A percentile compares a stretch with the other conserved stretches of the same genome.
phyloP scores from a whole-genome alignment of 2,888 invertebrate genomes.

The Tillus elongatus region DNA sequence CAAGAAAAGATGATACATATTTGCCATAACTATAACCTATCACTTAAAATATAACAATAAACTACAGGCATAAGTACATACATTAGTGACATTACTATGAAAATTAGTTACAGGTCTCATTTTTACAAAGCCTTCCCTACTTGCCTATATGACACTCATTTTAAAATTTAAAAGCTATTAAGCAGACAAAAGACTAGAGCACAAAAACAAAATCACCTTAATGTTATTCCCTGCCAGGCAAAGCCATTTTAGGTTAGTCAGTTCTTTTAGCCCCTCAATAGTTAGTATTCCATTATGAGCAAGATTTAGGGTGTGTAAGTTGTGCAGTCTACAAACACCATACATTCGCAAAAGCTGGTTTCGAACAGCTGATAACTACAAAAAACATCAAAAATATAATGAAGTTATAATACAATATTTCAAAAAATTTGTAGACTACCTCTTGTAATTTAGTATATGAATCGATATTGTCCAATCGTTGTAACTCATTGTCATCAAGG shows the following conservation, averaged over 20 bases:
- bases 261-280: slow-evolving; percentile 82
- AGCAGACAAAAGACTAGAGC: neutral
- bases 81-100: too few relatives aligned
- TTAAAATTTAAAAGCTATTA: too few relatives aligned
- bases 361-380: slow-evolving; percentile 73
- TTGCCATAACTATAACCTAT: too few relatives aligned
- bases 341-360: slow-evolving; percentile 84
- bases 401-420: slow-evolving; percentile 11
- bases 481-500: slow-evolving; percentile 79
- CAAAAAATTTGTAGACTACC: slow-evolving; percentile 41
- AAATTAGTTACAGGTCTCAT: too few relatives aligned
- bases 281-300: slow-evolving; percentile 81
- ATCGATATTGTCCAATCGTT: slow-evolving; percentile 79
- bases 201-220: slow-evolving; percentile 50
- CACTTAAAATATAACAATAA: too few relatives aligned
- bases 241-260: slow-evolving; percentile 68
- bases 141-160: too few relatives aligned
- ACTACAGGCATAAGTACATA: too few relatives aligned
- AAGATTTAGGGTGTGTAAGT: slow-evolving; percentile 71
- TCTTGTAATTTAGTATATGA: slow-evolving; percentile 68
- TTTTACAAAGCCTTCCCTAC: too few relatives aligned
- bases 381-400: slow-evolving; percentile 27
- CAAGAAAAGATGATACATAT: too few relatives aligned
- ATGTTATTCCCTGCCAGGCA: slow-evolving; percentile 85
- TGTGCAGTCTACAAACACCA: slow-evolving; percentile 70